Base-by-base conservation (phyloP, 2,888 invertebrate genomes). In the Rotaria socialis region DNA sequence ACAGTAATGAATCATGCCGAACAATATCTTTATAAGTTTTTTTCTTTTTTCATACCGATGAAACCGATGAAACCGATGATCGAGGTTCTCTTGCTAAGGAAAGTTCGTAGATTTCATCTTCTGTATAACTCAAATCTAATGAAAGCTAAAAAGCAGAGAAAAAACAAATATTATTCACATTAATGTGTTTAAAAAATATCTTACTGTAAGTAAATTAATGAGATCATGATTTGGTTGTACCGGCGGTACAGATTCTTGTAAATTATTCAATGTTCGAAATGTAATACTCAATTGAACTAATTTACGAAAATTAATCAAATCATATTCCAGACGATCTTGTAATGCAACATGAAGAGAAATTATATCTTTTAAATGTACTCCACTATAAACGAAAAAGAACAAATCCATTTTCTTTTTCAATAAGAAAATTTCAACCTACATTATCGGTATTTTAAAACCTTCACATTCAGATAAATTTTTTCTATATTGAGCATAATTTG, bases 81-180 rank as follows among this genome's bases (percentile, higher is more conserved):
- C 92, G 90, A 5, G 93, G 93, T 89, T 93, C 93, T 88, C 93
- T 89, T 27, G 92, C 91, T 87, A 93, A 89, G 56, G 93, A 93
- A 88, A 93, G 89, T 88, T 93, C 93, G 89, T 93, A 93, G 87
- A 93, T 93, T 89, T 93, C 93, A 89, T 93, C 93, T 88, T 93
- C 93, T 84, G 92, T 92, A 89, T 93, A 93, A 87, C 92, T 91
- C 88, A 93, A 90, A 89, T 93, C 93, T 87, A 93, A 89, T 47
- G 93, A 93, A 75, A 93, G 90, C 92, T 93, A 89, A 4, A 80
- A 47, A 47, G 2, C 3, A 24, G n/a, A 1, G 14, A 27, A 16
- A 6, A 35, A n/a, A 80, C n/a, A 47, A 10, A 47, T 47, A 16
- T 35, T 19, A 14, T 67, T 27, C 2, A 35, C 24, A 7, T 24